Evolutionary conservation across 2,797 vertebrate species (phyloP).

Genomic region (Iguana delicatissima): DNA sequence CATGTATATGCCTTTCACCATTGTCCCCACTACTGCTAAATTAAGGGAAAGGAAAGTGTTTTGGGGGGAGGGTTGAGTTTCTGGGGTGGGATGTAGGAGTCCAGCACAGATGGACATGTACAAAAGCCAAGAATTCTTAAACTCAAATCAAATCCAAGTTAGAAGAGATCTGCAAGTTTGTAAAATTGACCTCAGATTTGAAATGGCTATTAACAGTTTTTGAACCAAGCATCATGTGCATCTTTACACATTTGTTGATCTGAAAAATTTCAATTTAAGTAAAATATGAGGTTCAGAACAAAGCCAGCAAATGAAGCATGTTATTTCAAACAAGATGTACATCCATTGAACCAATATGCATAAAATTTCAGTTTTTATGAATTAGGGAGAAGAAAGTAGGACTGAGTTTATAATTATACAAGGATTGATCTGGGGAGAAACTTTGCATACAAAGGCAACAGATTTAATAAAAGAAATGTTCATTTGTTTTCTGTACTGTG

Average conservation of each 20-base stretch:
- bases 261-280: not conserved
- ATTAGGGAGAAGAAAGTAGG: not conserved
- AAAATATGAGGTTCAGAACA: not conserved
- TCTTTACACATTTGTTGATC: not conserved
- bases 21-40: not conserved
- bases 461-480: not conserved
- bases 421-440: conserved; percentile 22
- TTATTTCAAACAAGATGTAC: not conserved
- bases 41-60: not conserved
- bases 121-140: not conserved
- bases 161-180: not conserved
- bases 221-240: not conserved
- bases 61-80: not conserved
- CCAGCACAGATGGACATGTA: not conserved
- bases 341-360: not conserved
- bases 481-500: conserved; percentile 1
- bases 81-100: not conserved
- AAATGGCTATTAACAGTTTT: not conserved
- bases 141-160: not conserved
- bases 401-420: not conserved
- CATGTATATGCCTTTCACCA: not conserved
- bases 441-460: not conserved
- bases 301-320: not conserved
- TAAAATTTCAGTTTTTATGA: conserved; percentile 5
- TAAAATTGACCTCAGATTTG: not conserved